A percentile compares a stretch with the other conserved stretches of the same genome.
Evolutionary conservation across 2,113 vertebrate genomes (phyloP).

Genomic region (Megalops atlanticus): DNA sequence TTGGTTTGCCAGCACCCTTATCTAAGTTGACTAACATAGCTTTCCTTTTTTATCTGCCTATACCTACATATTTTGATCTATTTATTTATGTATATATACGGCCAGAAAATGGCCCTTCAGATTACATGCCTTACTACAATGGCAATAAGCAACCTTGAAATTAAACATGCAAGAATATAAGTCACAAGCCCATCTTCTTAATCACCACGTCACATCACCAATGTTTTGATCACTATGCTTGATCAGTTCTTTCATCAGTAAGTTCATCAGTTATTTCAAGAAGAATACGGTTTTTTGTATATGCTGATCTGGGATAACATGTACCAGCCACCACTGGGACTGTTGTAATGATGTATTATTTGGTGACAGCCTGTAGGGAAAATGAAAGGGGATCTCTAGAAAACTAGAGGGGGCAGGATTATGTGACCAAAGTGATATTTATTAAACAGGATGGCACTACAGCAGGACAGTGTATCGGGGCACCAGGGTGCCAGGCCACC

Average conservation of each 20-base stretch:
- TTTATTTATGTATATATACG: no score
- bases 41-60: not conserved
- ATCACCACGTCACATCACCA: not conserved
- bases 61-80: not conserved
- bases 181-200: no score
- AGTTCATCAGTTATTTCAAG: no score
- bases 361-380: constrained; percentile 13
- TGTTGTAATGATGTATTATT: constrained; percentile 9
- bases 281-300: not conserved
- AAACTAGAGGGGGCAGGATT: constrained; percentile 1
- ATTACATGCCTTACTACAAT: no score
- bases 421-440: not conserved
- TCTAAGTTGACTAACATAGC: no score
- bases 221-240: not conserved
- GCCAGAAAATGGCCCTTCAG: no score
- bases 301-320: not conserved
- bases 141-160: no score
- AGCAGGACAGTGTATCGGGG: not conserved
- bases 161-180: no score
- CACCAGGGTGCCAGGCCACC: not conserved
- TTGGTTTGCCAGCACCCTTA: no score
- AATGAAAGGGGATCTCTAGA: not conserved
- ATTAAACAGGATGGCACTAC: not conserved
- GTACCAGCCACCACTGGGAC: not conserved
- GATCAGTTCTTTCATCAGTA: no score